These are phyloP conservation scores for Oasisia sp. DNA, from an alignment of 2,888 invertebrate genomes.

Conservation along the genomic window DNA sequence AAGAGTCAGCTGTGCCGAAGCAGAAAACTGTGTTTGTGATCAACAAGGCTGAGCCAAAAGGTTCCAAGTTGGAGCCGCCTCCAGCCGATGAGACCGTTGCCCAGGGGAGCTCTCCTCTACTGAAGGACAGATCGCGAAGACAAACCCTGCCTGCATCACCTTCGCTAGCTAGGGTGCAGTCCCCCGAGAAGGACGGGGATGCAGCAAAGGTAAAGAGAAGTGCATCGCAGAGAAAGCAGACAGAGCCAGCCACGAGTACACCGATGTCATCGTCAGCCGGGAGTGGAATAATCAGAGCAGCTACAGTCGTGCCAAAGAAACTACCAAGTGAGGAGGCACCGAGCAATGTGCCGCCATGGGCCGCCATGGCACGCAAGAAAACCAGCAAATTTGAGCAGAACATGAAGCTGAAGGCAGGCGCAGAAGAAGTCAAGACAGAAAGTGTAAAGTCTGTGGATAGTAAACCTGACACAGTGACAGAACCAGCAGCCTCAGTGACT, in stretches of 20 bases:
- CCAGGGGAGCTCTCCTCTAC: background rate
- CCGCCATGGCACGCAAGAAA: slow-evolving; percentile 22
- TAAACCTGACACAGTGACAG: background rate
- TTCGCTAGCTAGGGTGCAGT: background rate
- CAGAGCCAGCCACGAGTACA: background rate
- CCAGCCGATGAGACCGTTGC: background rate
- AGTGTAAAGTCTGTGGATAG: background rate
- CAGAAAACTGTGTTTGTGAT: background rate
- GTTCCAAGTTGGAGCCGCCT: background rate
- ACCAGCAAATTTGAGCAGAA: slow-evolving; percentile 23
- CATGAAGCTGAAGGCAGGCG: background rate
- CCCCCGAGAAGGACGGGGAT: background rate
- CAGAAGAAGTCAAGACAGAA: background rate
- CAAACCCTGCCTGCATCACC: background rate
- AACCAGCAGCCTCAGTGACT: background rate
- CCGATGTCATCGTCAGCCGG: background rate
- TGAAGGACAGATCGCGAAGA: background rate
- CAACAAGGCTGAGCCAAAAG: background rate
- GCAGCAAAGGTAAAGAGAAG: background rate
- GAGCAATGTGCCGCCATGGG: background rate
- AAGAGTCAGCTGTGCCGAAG: background rate
- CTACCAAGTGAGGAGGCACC: background rate
- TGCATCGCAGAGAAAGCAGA: background rate
- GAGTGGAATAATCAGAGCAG: background rate
- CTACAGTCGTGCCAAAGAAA: background rate